Evolutionary conservation across 1,140 invertebrate species (phyloP).

Genomic region (Antheraea mylitta): DNA sequence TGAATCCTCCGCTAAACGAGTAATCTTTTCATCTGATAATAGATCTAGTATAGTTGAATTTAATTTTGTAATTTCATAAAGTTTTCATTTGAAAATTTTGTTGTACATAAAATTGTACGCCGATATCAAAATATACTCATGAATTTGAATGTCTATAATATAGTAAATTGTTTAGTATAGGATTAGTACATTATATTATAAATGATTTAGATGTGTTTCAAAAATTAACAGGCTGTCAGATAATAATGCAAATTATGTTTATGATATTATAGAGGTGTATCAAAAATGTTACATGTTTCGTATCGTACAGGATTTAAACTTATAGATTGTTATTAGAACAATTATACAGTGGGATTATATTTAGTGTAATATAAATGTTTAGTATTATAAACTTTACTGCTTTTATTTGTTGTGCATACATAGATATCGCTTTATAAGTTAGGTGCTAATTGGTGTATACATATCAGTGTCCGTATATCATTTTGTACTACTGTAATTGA

Average conservation of each 20-base stretch:
- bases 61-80: not conserved
- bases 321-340: slow-evolving; percentile 39
- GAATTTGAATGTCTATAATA: not conserved
- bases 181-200: not conserved
- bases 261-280: not conserved
- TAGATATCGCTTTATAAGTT: slow-evolving; percentile 67
- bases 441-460: slow-evolving; percentile 73
- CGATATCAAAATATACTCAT: not conserved
- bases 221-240: slow-evolving; percentile 1
- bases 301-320: slow-evolving; percentile 34
- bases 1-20: not conserved
- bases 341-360: slow-evolving; percentile 41
- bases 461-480: slow-evolving; percentile 63
- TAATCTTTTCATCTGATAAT: not conserved
- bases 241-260: slow-evolving; percentile 5
- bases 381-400: slow-evolving; percentile 46
- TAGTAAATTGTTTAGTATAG: not conserved
- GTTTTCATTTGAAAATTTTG: not conserved
- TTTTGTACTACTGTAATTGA: slow-evolving; percentile 53
- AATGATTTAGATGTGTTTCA: not conserved
- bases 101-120: not conserved
- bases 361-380: slow-evolving; percentile 59
- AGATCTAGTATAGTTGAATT: not conserved
- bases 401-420: slow-evolving; percentile 39
- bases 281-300: slow-evolving; percentile 10